Conservation (phyloP, 1,140 invertebrate genomes). For the Bombyx mandarina region DNA sequence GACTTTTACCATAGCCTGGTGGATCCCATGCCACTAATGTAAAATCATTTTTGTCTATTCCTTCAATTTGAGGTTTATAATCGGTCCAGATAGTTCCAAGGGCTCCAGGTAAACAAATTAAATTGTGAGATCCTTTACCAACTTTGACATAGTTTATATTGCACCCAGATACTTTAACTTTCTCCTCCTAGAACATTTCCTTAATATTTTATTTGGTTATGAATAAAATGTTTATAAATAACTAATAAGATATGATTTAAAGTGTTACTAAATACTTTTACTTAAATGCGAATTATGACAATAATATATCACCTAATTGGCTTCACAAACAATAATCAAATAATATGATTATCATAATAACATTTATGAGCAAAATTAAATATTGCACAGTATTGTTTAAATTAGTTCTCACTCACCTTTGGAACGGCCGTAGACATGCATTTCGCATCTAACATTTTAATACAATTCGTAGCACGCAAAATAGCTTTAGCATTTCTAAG, state of each 20-base stretch:
- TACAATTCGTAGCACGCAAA: slow-evolving; percentile 10
- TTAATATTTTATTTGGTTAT: no score
- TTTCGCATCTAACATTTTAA: slow-evolving; percentile 6
- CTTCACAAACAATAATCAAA: no score
- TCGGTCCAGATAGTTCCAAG: slow-evolving; percentile 85
- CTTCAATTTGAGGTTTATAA: slow-evolving; percentile 84
- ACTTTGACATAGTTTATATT: slow-evolving; percentile 81
- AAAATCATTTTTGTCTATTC: slow-evolving; percentile 77
- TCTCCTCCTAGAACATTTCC: slow-evolving; percentile 40
- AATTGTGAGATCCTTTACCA: slow-evolving; percentile 77
- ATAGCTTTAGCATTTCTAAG: slow-evolving; percentile 14
- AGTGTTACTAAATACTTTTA: no score
- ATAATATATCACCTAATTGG: no score
- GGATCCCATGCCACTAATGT: slow-evolving; percentile 90
- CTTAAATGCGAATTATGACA: no score
- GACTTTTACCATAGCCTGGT: slow-evolving; percentile 88
- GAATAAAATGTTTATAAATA: no score
- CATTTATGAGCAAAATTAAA: no score
- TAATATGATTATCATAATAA: no score
- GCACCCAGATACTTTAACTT: slow-evolving; percentile 72
- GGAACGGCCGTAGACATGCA: slow-evolving; percentile 14
- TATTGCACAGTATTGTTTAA: no score
- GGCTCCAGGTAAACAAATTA: slow-evolving; percentile 84
- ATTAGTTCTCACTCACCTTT: slow-evolving; percentile 16
- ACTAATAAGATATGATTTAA: no score